phyloP scores from a whole-genome alignment of 2,113 vertebrate species.

The Corapipo altera region DNA sequence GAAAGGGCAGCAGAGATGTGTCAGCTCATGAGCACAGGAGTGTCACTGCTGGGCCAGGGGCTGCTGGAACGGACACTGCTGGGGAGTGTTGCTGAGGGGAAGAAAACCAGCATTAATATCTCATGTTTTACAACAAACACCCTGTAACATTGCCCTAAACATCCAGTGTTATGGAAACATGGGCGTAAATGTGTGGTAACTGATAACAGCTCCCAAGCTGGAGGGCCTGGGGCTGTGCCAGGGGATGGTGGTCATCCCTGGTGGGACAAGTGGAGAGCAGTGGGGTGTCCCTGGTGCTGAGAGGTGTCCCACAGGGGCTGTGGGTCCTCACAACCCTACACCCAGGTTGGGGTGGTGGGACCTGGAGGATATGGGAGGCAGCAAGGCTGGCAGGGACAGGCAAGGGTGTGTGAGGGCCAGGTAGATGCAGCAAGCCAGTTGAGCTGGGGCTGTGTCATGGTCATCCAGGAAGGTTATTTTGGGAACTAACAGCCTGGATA shows the following conservation, averaged over 20 bases:
- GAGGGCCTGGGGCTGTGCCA: background rate
- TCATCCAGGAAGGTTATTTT: background rate
- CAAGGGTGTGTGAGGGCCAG: fast-evolving
- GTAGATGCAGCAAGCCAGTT: fast-evolving
- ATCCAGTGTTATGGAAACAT: conserved; percentile 36
- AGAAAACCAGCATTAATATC: background rate
- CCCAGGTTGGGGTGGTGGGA: background rate
- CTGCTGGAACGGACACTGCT: background rate
- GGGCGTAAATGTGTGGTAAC: background rate
- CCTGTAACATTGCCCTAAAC: conserved; percentile 33
- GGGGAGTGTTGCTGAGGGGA: background rate
- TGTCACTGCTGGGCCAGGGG: background rate
- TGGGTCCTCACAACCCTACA: background rate
- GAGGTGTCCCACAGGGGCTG: fast-evolving
- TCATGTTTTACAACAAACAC: conserved; percentile 13
- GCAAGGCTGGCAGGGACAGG: background rate
- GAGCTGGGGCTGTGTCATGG: fast-evolving
- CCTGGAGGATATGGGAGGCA: background rate
- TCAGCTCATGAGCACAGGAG: fast-evolving
- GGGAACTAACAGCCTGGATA: background rate
- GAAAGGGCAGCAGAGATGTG: background rate
- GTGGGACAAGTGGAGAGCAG: background rate
- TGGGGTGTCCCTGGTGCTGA: fast-evolving
- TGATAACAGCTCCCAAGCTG: background rate
- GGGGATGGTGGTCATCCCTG: background rate